These are phyloP conservation scores for Leontocebus nigricollis DNA, from an alignment of 2,797 vertebrate genomes.

Conservation along the genomic window DNA sequence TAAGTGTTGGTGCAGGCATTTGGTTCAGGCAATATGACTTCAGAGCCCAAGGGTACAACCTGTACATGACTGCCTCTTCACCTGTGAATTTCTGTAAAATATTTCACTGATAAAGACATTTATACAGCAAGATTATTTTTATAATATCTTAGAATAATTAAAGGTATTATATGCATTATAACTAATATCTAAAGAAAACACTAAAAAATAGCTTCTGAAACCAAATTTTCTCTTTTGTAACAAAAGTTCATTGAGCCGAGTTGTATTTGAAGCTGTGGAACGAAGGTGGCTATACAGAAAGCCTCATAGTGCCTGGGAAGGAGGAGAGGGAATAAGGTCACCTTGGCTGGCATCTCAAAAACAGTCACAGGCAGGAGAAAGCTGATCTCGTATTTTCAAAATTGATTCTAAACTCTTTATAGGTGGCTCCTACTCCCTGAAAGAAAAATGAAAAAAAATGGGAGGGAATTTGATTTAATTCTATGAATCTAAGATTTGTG, in stretches of 20 bases:
- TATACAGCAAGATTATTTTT: not conserved
- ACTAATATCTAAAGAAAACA: constrained; percentile 23
- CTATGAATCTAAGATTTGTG: constrained; percentile 14
- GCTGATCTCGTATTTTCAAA: constrained; percentile 49
- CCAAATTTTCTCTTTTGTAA: constrained; percentile 34
- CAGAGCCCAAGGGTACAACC: not conserved
- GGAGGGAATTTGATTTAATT: constrained; percentile 50
- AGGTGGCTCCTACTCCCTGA: not conserved
- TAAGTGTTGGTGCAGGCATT: not conserved
- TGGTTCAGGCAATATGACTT: not conserved
- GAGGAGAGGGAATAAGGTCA: constrained; percentile 49
- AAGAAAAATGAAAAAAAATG: not conserved
- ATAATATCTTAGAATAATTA: not conserved
- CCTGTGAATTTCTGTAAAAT: not conserved
- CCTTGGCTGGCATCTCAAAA: not conserved
- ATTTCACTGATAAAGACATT: not conserved
- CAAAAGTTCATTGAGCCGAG: not conserved
- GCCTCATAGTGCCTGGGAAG: not conserved
- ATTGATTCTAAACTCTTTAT: constrained; percentile 19
- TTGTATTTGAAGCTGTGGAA: not conserved
- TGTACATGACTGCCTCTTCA: not conserved
- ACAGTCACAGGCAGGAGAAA: not conserved
- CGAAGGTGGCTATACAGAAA: constrained; percentile 27
- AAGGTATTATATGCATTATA: not conserved
- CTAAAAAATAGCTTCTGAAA: not conserved